phyloP scores from a whole-genome alignment of 2,888 invertebrate genomes.

The Ephialtes manifestator region DNA sequence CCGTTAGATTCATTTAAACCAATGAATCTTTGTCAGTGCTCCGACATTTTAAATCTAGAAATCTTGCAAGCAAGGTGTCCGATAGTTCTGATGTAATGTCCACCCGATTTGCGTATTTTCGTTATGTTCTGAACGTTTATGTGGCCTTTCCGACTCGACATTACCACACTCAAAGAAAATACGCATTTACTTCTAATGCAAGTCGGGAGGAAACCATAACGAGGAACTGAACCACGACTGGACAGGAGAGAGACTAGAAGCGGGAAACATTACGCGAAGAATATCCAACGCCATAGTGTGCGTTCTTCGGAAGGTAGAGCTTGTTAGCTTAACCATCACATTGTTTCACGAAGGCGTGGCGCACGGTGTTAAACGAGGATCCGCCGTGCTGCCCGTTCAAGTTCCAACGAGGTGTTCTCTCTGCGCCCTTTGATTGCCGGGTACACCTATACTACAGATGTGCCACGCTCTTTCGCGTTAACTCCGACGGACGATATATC shows the following conservation, averaged over 20 bases:
- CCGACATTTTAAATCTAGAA: no score
- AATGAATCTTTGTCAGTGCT: no score
- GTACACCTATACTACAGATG: conserved; percentile 46
- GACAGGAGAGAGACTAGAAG: conserved; percentile 47
- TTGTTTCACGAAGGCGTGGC: conserved; percentile 79
- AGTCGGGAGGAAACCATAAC: conserved; percentile 17
- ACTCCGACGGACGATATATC: conserved; percentile 62
- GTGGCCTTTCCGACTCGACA: not conserved
- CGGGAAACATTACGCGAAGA: conserved; percentile 54
- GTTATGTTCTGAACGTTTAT: conserved; percentile 5
- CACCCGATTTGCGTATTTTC: not conserved
- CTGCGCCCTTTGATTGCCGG: conserved; percentile 69
- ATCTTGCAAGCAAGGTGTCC: not conserved
- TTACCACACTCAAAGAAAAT: conserved; percentile 9
- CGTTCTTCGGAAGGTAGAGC: conserved; percentile 74
- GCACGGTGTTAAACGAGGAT: conserved; percentile 69
- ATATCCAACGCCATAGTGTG: conserved; percentile 47
- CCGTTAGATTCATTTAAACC: no score
- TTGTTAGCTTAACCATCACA: conserved; percentile 81
- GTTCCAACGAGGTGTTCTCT: conserved; percentile 59
- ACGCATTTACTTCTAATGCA: conserved; percentile 36
- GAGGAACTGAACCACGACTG: conserved; percentile 7
- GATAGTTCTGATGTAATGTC: not conserved
- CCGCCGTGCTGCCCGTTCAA: conserved; percentile 41
- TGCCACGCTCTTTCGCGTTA: conserved; percentile 61